Conservation (phyloP, 2,888 invertebrate species). For the Hetaerina titia region DNA sequence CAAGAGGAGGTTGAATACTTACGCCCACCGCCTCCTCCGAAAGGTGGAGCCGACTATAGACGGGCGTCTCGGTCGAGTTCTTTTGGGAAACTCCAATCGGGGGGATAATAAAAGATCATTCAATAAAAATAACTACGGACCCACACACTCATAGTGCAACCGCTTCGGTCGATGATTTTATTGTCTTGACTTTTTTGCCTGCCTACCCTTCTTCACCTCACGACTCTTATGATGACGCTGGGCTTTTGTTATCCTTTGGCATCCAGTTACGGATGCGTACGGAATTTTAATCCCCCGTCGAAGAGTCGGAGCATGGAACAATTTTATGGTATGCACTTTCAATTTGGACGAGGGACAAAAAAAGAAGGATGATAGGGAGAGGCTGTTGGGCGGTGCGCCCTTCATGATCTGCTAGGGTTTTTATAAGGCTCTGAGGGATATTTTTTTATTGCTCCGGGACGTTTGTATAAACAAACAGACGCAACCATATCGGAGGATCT, state of each 20-base stretch:
- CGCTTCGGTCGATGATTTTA: slow-evolving; percentile 10
- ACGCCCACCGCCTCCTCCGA: too few species aligned
- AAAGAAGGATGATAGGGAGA: neutral
- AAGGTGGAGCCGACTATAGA: neutral
- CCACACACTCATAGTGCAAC: slow-evolving; percentile 37
- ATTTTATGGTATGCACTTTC: slow-evolving; percentile 46
- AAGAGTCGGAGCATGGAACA: slow-evolving; percentile 48
- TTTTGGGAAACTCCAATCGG: neutral
- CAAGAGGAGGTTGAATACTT: neutral
- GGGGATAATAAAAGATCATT: slow-evolving; percentile 24
- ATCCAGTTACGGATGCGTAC: neutral
- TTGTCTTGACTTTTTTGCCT: neutral
- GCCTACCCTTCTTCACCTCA: neutral
- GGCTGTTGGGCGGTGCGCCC: neutral
- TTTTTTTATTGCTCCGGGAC: slow-evolving; percentile 34
- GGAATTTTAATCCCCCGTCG: slow-evolving; percentile 51
- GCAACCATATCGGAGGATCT: slow-evolving; percentile 13
- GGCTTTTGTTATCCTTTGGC: neutral
- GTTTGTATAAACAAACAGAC: slow-evolving; percentile 56
- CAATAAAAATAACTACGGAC: slow-evolving; percentile 17
- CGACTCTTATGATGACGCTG: neutral
- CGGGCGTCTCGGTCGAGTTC: neutral
- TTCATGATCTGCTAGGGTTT: slow-evolving; percentile 49
- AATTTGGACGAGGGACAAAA: slow-evolving; percentile 38
- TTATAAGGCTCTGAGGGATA: slow-evolving; percentile 9